Evolutionary conservation across 2,113 vertebrate species (phyloP).

Genomic region (Patagioenas fasciata): DNA sequence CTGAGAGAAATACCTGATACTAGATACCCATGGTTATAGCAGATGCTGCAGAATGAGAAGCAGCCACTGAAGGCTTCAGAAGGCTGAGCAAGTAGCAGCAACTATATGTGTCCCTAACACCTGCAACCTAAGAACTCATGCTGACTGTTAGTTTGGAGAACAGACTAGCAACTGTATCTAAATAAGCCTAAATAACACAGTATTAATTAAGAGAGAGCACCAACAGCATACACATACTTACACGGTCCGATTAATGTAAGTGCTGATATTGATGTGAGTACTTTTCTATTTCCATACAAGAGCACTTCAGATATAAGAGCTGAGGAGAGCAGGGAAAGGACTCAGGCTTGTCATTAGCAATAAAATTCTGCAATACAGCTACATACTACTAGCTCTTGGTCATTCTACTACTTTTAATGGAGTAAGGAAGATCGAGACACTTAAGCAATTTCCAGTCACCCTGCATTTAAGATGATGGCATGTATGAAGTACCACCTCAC

Average conservation of each 20-base stretch:
- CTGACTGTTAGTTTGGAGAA: neutral
- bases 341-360: neutral
- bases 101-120: accelerated
- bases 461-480: neutral
- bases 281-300: neutral
- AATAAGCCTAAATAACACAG: neutral
- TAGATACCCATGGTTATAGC: accelerated
- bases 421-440: neutral
- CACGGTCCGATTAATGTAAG: neutral
- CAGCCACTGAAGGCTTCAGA: accelerated
- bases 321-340: neutral
- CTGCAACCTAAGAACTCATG: neutral
- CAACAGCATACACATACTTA: neutral
- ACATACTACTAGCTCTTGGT: neutral
- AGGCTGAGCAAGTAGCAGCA: neutral
- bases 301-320: neutral
- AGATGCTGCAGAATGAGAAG: neutral
- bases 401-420: neutral
- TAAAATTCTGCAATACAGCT: neutral
- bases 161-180: neutral
- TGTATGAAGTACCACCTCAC: neutral
- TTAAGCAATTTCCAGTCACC: neutral
- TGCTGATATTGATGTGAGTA: neutral
- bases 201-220: neutral
- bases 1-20: neutral